Base-by-base conservation (phyloP, 2,797 vertebrate species). In the Takifugu rubripes region DNA sequence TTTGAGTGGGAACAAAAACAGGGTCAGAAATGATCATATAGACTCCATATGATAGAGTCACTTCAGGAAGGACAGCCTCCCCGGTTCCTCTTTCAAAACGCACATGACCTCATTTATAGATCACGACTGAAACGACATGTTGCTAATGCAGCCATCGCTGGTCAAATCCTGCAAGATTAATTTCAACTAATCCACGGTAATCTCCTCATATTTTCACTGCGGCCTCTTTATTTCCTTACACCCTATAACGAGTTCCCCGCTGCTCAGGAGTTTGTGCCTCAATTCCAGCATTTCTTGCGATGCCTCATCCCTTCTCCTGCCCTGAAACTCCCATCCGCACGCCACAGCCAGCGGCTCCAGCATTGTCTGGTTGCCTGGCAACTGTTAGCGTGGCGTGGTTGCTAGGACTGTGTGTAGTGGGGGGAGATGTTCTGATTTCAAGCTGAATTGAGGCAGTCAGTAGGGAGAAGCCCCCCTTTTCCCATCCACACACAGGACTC, bases 351-450 rank as follows among this genome's bases (percentile, higher is more conserved):
- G 84, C 79, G 79, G 87, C 88, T 89, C 82, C 82, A 72, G 83
- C 83, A 84, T 89, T 87, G 89, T 91, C 88, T 91, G 87, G 90
- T 92, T 90, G 89, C 91, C 61, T 88, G 75, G 90, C 78, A 90
- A 92, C 90, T 89, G 89, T 85, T 75, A 84, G 89, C 87, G 87
- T 92, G 89, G 90, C 88, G 82, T 88, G 82, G 90, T 92, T 91
- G 88, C 89, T 89, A 90, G 78, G 86, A 86, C 81, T 64, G 56
- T 78, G 52, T 43, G 55, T 57, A 47, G 17, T 9, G 75, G 79
- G 67, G 78, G 80, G 77, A 43, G 77, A 65, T 74, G 88, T 87
- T 88, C 88, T 89, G 87, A 89, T 91, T 91, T 90, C 83, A 82
- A 86, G 82, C 83, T 84, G 87, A 88, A 88, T 88, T 85, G 84